Conservation (phyloP, 37 sponge, comb jelly and placozoan genomes). For the Halichondria panicea region DNA sequence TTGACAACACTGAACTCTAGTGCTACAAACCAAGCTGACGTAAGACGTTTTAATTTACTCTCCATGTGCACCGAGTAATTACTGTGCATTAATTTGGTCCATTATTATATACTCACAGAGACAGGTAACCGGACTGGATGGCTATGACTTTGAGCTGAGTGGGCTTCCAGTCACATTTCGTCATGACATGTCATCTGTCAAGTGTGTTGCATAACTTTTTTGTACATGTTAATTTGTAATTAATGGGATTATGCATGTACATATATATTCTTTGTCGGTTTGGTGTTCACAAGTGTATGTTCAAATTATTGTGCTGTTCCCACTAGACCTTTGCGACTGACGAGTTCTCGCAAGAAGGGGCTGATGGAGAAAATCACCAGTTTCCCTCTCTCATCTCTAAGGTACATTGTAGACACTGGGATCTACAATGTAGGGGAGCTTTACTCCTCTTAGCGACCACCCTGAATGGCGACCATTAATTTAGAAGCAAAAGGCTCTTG, state of each 20-base stretch:
- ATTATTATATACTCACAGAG: conserved; percentile 28
- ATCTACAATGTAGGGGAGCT: no score
- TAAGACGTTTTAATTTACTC: conserved; percentile 28
- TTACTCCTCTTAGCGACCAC: no score
- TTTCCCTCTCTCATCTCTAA: conserved; percentile 34
- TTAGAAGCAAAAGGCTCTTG: no score
- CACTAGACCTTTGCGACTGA: conserved; percentile 46
- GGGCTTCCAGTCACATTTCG: conserved; percentile 59
- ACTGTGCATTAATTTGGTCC: background rate
- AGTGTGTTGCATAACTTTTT: conserved; percentile 23
- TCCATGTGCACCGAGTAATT: conserved; percentile 3
- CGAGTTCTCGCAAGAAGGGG: conserved; percentile 18
- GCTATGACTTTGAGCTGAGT: conserved; percentile 63
- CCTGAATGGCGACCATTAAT: no score
- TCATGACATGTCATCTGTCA: conserved; percentile 49
- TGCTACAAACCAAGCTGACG: conserved; percentile 26
- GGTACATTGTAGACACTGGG: no score
- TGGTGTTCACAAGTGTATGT: background rate
- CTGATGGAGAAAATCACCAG: conserved; percentile 28
- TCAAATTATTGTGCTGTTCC: background rate
- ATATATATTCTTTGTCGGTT: background rate
- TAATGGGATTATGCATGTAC: background rate
- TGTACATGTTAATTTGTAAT: background rate
- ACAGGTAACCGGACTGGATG: conserved; percentile 50
- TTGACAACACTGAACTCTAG: conserved; percentile 31